These are phyloP conservation scores for Gymnoscelis rufifasciata DNA, from an alignment of 2,888 invertebrate genomes.

Conservation along the genomic window DNA sequence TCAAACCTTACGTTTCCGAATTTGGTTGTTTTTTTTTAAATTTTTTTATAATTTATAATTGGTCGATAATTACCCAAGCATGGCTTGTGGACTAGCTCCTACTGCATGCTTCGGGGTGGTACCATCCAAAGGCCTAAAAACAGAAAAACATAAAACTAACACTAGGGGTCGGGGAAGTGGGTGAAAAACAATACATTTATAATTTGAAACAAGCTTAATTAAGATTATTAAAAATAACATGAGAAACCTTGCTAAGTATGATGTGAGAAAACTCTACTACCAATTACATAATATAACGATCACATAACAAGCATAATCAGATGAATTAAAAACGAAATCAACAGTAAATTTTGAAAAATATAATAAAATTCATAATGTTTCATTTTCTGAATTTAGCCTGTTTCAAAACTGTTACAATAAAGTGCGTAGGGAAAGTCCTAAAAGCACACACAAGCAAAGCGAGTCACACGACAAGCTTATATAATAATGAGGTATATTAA, in stretches of 20 bases:
- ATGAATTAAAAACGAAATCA: too few species aligned
- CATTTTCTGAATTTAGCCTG: conserved; percentile 5
- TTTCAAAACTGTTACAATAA: conserved; percentile 11
- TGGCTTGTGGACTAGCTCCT: conserved; percentile 79
- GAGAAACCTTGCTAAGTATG: too few species aligned
- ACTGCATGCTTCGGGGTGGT: conserved; percentile 78
- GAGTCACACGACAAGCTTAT: conserved; percentile 23
- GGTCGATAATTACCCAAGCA: conserved; percentile 81
- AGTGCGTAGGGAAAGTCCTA: conserved; percentile 29
- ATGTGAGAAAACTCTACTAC: too few species aligned
- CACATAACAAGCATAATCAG: too few species aligned
- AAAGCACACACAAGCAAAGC: conserved; percentile 39
- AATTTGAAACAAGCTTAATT: conserved; percentile 38
- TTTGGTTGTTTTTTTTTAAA: background rate
- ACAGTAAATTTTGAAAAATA: too few species aligned
- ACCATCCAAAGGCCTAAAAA: conserved; percentile 83
- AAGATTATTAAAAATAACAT: too few species aligned
- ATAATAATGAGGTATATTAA: conserved; percentile 6
- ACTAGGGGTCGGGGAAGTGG: conserved; percentile 41
- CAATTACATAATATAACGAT: too few species aligned
- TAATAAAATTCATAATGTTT: background rate
- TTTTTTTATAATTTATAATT: conserved; percentile 10
- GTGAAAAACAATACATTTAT: conserved; percentile 29
- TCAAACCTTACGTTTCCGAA: background rate
- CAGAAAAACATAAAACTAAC: conserved; percentile 74